Evolutionary conservation across 2,888 invertebrate species (phyloP), one percentile per base, ranked within the genome.

Genomic region (Amblyteles armatorius): DNA sequence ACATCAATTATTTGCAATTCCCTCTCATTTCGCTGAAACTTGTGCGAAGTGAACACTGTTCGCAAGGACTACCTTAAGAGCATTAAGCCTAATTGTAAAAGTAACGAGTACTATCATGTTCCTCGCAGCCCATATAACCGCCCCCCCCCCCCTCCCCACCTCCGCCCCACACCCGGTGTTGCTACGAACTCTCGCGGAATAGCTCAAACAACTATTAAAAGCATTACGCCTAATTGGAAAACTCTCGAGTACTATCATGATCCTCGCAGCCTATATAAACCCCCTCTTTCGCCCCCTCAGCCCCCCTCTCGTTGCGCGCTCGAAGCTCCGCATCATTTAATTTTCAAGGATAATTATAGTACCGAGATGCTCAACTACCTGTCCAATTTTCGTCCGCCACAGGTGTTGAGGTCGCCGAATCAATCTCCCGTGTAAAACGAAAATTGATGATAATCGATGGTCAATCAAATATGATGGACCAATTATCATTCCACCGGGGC

Each of bases 311-410:
- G 3, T 4, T 16, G 3, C 13, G 40, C 36, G 22, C 48, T 63
- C 44, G n/a, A 13, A n/a, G 63, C 63, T 16, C 26, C 16, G 33
- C 5, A 48, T 67, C 74, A 67, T 85, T 85, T 71, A 82, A 82
- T 68, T 73, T 82, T 79, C 79, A 79, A 82, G 76, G 79, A 85
- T 85, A 82, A 85, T 85, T 73, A 85, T 68, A 79, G 85, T 76
- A 67, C 57, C 29, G 52, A 55, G 52, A 63, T 6, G 11, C 57
- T 19, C 67, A 67, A 68, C 26, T 67, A 78, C 82, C 82, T 79
- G 79, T 69, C 63, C 65, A 82, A 79, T 85, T 85, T 85, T 85
- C 71, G 72, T 85, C 72, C 63, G 44, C 44, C 44, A 67, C 85
- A 85, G 85, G 85, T 85, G 85, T 85, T 82, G 82, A 65, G 79